Evolutionary conservation across 2,113 vertebrate species (phyloP).

Genomic region (Tychaedon coryphoeus): DNA sequence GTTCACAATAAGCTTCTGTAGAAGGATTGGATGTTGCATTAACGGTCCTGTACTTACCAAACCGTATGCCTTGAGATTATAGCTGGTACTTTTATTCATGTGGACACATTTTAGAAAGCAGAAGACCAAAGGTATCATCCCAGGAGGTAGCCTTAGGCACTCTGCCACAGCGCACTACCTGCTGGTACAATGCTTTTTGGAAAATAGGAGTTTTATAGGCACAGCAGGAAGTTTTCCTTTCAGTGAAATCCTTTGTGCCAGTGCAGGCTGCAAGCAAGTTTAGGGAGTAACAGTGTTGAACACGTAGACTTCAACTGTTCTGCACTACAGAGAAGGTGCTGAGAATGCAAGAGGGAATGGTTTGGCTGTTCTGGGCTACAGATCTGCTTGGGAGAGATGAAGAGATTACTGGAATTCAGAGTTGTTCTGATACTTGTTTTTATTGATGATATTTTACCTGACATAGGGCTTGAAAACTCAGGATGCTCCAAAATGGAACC

Average conservation of each 20-base stretch:
- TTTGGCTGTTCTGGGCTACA: background rate
- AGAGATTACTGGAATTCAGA: background rate
- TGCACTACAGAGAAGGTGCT: background rate
- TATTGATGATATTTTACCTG: background rate
- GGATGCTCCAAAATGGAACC: background rate
- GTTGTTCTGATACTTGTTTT: background rate
- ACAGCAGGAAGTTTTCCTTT: background rate
- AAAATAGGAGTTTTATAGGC: background rate
- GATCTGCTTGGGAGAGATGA: background rate
- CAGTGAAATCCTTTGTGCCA: background rate
- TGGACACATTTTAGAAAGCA: background rate
- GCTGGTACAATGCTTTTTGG: background rate
- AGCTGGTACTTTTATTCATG: background rate
- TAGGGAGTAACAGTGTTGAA: background rate
- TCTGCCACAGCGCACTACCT: background rate
- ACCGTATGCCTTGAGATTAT: background rate
- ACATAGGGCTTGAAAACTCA: background rate
- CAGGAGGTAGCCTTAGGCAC: background rate
- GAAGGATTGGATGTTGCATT: background rate
- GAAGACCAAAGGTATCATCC: background rate
- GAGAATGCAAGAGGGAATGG: background rate
- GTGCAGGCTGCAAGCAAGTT: background rate
- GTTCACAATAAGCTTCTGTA: background rate
- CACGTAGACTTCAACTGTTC: background rate
- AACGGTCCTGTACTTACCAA: background rate